Evolutionary conservation across 2,888 invertebrate species (phyloP).

Genomic region (Vandiemenella viatica): DNA sequence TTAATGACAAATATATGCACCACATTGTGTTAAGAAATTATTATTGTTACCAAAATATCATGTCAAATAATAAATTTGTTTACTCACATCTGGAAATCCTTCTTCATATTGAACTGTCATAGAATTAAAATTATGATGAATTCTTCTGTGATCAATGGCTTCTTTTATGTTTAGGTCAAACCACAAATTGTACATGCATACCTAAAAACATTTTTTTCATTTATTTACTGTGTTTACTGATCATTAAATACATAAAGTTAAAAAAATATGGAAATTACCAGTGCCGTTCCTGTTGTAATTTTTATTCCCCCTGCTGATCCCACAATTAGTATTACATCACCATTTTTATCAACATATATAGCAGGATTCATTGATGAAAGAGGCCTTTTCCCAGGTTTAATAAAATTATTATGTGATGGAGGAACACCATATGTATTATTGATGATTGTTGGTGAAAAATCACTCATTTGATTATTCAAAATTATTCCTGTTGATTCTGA

Average conservation of each 20-base stretch:
- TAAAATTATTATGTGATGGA: constrained; percentile 71
- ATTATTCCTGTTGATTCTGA: constrained; percentile 67
- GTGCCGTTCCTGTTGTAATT: constrained; percentile 67
- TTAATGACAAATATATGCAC: too few relatives aligned
- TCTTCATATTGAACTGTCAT: constrained; percentile 53
- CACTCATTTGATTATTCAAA: constrained; percentile 80
- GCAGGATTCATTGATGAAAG: constrained; percentile 84
- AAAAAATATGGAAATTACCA: too few relatives aligned
- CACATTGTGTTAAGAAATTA: too few relatives aligned
- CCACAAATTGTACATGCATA: constrained; percentile 48
- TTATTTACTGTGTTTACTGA: too few relatives aligned
- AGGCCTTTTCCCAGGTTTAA: constrained; percentile 67
- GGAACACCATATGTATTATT: constrained; percentile 55
- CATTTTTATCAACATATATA: constrained; percentile 50
- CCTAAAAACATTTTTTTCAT: constrained; percentile 29
- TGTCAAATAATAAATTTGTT: too few relatives aligned
- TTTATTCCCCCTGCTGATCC: constrained; percentile 86
- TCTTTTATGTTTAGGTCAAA: constrained; percentile 46
- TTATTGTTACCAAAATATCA: too few relatives aligned
- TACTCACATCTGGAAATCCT: constrained; percentile 39
- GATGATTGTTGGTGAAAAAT: constrained; percentile 58
- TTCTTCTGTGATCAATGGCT: constrained; percentile 51
- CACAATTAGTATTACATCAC: constrained; percentile 47
- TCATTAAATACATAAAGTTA: too few relatives aligned
- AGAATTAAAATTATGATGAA: constrained; percentile 80